phyloP scores from a whole-genome alignment of 2,888 invertebrate species.

The Ophonus ardosiacus region DNA sequence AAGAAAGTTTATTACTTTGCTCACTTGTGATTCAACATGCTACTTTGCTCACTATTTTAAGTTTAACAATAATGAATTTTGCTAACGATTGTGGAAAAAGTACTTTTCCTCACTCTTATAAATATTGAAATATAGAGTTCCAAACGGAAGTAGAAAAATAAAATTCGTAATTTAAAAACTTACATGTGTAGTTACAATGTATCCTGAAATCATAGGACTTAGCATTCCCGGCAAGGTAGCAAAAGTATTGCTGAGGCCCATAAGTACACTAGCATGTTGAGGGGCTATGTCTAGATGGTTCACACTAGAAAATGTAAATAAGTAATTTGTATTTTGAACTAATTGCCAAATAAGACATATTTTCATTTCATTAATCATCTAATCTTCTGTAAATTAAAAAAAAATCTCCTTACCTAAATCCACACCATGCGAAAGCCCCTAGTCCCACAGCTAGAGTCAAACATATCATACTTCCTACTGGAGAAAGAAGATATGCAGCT shows the following conservation, averaged over 20 bases:
- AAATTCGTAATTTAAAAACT: constrained; percentile 63
- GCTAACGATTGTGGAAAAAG: too few species aligned
- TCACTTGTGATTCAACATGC: too few species aligned
- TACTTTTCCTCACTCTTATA: too few species aligned
- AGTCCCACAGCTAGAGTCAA: constrained; percentile 93
- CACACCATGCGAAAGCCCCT: constrained; percentile 95
- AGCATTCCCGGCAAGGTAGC: constrained; percentile 95
- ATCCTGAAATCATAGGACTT: constrained; percentile 90
- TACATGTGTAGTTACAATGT: constrained; percentile 86
- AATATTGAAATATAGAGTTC: too few species aligned
- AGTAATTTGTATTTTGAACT: too few species aligned
- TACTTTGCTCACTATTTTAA: too few species aligned
- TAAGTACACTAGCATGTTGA: constrained; percentile 92
- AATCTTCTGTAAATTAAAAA: too few species aligned
- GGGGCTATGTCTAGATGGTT: constrained; percentile 95
- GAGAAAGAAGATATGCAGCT: constrained; percentile 85
- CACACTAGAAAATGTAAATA: constrained; percentile 76
- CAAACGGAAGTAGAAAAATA: too few species aligned
- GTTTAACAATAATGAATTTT: too few species aligned
- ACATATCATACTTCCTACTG: constrained; percentile 86
- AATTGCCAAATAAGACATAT: too few species aligned
- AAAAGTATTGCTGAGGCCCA: constrained; percentile 94
- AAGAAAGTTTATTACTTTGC: too few species aligned
- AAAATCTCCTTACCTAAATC: constrained; percentile 83
- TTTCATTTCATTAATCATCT: too few species aligned